Evolutionary conservation across 1,140 invertebrate species (phyloP).

Genomic region (Parasteatoda tepidariorum): DNA sequence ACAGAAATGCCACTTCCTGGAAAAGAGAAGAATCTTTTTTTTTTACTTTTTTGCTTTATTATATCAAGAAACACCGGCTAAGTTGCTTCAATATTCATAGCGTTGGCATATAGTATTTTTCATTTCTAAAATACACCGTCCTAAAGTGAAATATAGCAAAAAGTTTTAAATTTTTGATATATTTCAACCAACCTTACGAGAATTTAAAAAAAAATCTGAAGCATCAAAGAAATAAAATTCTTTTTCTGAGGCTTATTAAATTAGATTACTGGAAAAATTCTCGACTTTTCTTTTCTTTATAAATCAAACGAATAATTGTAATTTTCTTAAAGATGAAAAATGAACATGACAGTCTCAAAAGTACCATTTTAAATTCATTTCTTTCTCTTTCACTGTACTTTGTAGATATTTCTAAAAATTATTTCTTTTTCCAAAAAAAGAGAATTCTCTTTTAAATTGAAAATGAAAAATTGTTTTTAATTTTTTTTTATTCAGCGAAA

Average conservation of each 20-base stretch:
- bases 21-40: conserved; percentile 1
- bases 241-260: conserved; percentile 23
- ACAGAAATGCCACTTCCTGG: conserved; percentile 23
- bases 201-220: no score
- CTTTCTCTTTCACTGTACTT: no score
- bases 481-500: no score
- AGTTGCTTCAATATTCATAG: background rate
- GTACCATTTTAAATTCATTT: no score
- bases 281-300: background rate
- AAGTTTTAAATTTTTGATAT: conserved; percentile 38
- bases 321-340: background rate
- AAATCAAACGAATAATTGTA: conserved; percentile 7
- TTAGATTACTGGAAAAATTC: background rate
- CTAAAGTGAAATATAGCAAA: background rate
- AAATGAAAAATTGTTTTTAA: no score
- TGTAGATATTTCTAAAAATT: no score
- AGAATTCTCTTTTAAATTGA: no score
- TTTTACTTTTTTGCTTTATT: background rate
- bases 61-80: background rate
- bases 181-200: background rate
- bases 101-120: background rate
- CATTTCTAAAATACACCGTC: background rate
- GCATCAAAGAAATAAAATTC: background rate
- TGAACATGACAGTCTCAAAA: no score
- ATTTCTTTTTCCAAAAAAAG: no score